Evolutionary conservation across 2,888 invertebrate species (phyloP).

Genomic region (Anodontia alba): DNA sequence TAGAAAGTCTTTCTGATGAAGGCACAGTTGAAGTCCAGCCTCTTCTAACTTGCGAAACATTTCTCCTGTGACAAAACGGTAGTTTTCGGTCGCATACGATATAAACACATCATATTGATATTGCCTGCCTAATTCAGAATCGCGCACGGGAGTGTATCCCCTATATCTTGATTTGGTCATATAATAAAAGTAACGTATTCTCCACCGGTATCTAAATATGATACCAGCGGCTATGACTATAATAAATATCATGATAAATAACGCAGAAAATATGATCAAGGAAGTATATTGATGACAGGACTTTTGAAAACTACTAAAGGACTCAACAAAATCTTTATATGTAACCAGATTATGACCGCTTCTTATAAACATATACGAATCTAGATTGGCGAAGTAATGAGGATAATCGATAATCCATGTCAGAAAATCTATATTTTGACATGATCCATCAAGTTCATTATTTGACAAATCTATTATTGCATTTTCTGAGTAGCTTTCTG

Average conservation of each 20-base stretch:
- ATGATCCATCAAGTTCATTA: conserved; percentile 25
- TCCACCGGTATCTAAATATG: conserved; percentile 52
- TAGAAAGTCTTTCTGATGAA: conserved; percentile 66
- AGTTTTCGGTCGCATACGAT: conserved; percentile 43
- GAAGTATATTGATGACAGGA: conserved; percentile 14
- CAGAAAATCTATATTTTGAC: conserved; percentile 29
- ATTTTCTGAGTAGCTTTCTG: background rate
- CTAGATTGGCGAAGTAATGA: conserved; percentile 14
- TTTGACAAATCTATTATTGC: conserved; percentile 35
- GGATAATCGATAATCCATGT: conserved; percentile 31
- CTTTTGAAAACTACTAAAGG: background rate
- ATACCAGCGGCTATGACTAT: conserved; percentile 33
- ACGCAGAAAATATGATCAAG: conserved; percentile 7
- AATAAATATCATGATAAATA: conserved; percentile 28
- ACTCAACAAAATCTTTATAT: background rate
- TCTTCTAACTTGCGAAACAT: conserved; percentile 29
- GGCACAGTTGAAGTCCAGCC: conserved; percentile 52
- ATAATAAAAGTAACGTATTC: conserved; percentile 48
- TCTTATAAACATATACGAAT: conserved; percentile 23
- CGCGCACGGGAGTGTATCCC: conserved; percentile 9
- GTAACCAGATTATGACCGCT: background rate
- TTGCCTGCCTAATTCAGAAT: conserved; percentile 17
- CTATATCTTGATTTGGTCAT: conserved; percentile 37
- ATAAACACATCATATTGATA: conserved; percentile 40
- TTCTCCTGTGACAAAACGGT: conserved; percentile 25